phyloP scores from a whole-genome alignment of 2,113 vertebrate species.

The Bufo gargarizans region DNA sequence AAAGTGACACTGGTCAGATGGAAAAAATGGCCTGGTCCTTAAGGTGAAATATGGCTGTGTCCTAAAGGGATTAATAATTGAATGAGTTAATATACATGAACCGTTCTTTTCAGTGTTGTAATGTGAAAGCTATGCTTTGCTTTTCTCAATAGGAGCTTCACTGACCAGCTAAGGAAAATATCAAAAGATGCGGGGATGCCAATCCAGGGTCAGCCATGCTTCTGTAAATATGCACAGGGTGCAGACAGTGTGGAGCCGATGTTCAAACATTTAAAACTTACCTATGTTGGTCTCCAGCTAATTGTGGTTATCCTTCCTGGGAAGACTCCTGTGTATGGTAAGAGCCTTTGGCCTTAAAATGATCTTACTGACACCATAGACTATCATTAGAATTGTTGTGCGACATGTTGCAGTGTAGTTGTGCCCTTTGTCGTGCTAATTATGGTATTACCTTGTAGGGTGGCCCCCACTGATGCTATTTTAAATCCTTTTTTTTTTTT shows the following conservation, averaged over 20 bases:
- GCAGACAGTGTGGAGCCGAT: conserved; percentile 99
- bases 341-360: conserved; percentile 34
- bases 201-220: conserved; percentile 97
- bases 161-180: conserved; percentile 96
- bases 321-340: conserved; percentile 97
- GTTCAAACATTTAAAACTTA: conserved; percentile 98
- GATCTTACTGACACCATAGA: no score
- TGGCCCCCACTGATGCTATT: no score
- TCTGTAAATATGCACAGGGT: conserved; percentile 98
- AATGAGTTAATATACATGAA: no score
- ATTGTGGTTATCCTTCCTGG: conserved; percentile 98
- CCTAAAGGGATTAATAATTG: no score
- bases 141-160: conserved; percentile 85
- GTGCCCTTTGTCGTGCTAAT: no score
- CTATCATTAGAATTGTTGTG: no score
- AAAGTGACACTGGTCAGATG: no score
- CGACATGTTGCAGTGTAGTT: no score
- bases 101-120: background rate
- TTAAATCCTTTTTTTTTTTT: no score
- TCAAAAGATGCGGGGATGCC: conserved; percentile 99
- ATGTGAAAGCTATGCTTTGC: background rate
- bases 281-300: conserved; percentile 96
- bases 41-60: no score
- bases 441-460: no score
- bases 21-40: no score